phyloP scores from a whole-genome alignment of 2,113 vertebrate species.

The western clawed frog (Xenopus tropicalis) region UCB_Xtro_10.0 CM004450.2:112018001-112018500 shows the following conservation, averaged over 20 bases:
- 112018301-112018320: conserved; percentile 25
- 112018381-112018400: too few relatives aligned
- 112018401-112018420: too few relatives aligned
- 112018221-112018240: conserved; percentile 39
- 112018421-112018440: too few relatives aligned
- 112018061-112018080: too few relatives aligned
- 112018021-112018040: too few relatives aligned
- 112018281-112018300: conserved; percentile 29
- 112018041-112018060: too few relatives aligned
- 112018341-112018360: not conserved
- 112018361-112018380: not conserved
- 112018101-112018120: not conserved
- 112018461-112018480: too few relatives aligned
- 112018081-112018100: too few relatives aligned
- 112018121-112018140: not conserved
- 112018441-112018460: too few relatives aligned
- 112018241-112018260: conserved; percentile 28
- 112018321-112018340: not conserved
- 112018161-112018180: conserved; percentile 4
- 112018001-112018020: too few relatives aligned
- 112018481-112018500: too few relatives aligned
- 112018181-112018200: conserved; percentile 33
- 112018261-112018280: conserved; percentile 34
- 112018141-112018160: conserved; percentile 32
- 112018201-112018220: conserved; percentile 39